Evolutionary conservation across 2,888 invertebrate genomes (phyloP), one percentile per base, ranked within the genome.

Genomic region (Amitus sp.): DNA sequence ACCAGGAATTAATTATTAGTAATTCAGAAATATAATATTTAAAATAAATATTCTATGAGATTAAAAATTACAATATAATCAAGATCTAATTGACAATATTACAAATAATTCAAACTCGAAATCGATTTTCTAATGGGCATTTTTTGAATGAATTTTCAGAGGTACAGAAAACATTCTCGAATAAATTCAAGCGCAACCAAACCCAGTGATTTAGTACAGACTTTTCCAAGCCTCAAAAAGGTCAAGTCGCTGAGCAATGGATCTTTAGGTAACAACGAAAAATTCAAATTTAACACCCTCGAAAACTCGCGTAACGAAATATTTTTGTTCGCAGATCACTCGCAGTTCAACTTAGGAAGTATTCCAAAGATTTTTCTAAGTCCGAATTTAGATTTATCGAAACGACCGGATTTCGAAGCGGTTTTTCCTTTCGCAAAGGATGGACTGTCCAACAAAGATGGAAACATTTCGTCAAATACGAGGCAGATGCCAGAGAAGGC

Each of bases 361-460:
- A 90, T 96, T 76, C 96, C 96, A 58, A 89, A 88, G 79, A 90
- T 96, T 75, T 97, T 95, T 84, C 87, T 94, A 76, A 90, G 90
- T 75, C 88, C 89, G 33, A 87, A 89, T 59, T 88, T 97, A 76
- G 89, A 90, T 75, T 85, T 97, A 48, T 92, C 92, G 78, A 89
- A 93, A 78, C 87, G 89, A 28, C 87, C 89, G 70, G 91, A 93
- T 54, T 97, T 97, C 82, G 88, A 89, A 68, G 88, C 90, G 73
- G 95, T 97, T 27, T 95, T 95, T 83, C 91, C 92, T 40, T 90
- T 87, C 76, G 81, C 85, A 33, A 85, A 80, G 50, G 78, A 78
- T 62, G 74, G 80, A 56, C 60, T 75, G 83, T 87, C 55, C 87
- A 90, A 57, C 83, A 89, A 74, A 19, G 71, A 72, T 20, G 73